These are phyloP conservation scores for Alethe diademata DNA, from an alignment of 2,113 vertebrate genomes.

Conservation along the genomic window DNA sequence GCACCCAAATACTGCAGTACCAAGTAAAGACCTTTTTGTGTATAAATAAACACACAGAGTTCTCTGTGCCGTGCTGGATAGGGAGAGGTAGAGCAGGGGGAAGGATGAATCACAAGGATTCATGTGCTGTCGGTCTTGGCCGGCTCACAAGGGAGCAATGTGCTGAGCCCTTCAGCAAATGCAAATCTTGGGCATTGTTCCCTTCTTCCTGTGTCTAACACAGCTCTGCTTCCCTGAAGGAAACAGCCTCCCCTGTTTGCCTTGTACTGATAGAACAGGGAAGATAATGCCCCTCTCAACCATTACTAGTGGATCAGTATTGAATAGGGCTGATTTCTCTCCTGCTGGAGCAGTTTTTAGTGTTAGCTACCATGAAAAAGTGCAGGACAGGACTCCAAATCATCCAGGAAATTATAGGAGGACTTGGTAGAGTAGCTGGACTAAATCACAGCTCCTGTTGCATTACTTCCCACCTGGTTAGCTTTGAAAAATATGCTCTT, in stretches of 20 bases:
- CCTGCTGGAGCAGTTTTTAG: not conserved
- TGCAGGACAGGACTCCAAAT: not conserved
- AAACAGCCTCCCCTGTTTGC: not conserved
- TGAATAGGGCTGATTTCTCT: not conserved
- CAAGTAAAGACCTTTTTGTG: constrained; percentile 29
- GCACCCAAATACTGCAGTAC: not conserved
- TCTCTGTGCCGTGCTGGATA: not conserved
- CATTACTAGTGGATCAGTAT: not conserved
- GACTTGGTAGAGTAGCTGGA: not conserved
- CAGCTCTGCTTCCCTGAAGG: not conserved
- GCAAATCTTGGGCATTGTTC: constrained; percentile 35
- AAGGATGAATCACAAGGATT: constrained; percentile 45
- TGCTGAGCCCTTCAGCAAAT: constrained; percentile 37
- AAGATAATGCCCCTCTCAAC: not conserved
- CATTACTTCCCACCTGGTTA: not conserved
- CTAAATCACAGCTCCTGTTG: not conserved
- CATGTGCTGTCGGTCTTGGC: constrained; percentile 33
- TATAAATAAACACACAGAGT: not conserved
- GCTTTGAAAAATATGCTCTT: not conserved
- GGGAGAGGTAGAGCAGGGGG: constrained; percentile 28
- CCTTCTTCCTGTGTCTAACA: not conserved
- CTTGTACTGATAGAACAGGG: not conserved
- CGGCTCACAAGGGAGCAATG: constrained; percentile 2
- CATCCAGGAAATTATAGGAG: not conserved
- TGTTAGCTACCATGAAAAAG: not conserved